A percentile compares a stretch with the other conserved stretches of the same genome.
Evolutionary conservation across 2,888 invertebrate genomes (phyloP).

Genomic region (Deilephila elpenor): DNA sequence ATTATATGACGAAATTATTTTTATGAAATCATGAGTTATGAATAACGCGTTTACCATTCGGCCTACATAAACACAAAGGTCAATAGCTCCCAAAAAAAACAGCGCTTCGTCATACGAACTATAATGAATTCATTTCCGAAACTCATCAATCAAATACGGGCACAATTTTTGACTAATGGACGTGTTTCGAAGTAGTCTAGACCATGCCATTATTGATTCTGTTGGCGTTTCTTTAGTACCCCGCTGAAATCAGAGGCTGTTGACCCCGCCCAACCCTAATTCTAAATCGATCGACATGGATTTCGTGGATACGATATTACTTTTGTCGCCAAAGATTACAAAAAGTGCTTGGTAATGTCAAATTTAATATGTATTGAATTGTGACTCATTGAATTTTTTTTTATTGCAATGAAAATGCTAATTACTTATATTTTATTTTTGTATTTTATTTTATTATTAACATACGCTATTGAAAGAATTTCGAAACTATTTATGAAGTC

Average conservation of each 20-base stretch:
- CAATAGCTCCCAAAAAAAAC: constrained; percentile 9
- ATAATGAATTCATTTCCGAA: constrained; percentile 21
- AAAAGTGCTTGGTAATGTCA: too few relatives aligned
- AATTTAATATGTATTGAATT: too few relatives aligned
- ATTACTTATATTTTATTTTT: too few relatives aligned
- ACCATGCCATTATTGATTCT: constrained; percentile 34
- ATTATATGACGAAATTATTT: neutral
- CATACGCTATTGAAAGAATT: too few relatives aligned
- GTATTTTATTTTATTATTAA: too few relatives aligned
- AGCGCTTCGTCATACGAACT: neutral
- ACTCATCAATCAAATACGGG: constrained; percentile 19
- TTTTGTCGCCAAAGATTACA: neutral
- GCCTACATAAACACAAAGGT: constrained; percentile 10
- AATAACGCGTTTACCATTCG: neutral
- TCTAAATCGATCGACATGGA: constrained; percentile 49
- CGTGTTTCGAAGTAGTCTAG: constrained; percentile 28
- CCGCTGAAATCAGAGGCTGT: constrained; percentile 47
- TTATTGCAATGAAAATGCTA: too few relatives aligned
- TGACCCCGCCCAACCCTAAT: constrained; percentile 64
- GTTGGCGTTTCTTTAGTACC: constrained; percentile 29
- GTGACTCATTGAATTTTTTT: too few relatives aligned
- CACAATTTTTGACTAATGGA: constrained; percentile 5
- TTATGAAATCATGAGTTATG: neutral
- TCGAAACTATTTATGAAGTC: too few relatives aligned
- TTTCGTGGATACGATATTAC: neutral